A percentile compares a stretch with the other conserved stretches of the same genome.
Evolutionary conservation across 2,888 invertebrate species (phyloP).

Genomic region (Meganola albula): DNA sequence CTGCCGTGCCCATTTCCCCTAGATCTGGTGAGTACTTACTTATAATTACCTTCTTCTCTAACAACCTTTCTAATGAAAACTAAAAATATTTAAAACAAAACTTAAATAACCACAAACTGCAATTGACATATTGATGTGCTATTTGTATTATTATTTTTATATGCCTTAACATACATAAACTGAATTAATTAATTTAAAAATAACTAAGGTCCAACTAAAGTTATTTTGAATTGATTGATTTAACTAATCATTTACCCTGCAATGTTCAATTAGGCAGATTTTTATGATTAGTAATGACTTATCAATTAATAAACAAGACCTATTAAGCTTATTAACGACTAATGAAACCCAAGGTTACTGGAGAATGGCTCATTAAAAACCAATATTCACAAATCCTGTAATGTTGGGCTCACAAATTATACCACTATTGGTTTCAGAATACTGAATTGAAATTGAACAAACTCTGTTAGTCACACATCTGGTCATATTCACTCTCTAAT

Average conservation of each 20-base stretch:
- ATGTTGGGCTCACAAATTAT: too few species aligned
- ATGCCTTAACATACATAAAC: too few species aligned
- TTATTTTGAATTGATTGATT: too few species aligned
- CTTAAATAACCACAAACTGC: slow-evolving; percentile 49
- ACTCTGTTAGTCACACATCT: too few species aligned
- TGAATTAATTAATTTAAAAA: too few species aligned
- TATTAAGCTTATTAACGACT: slow-evolving; percentile 34
- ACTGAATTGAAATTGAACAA: too few species aligned
- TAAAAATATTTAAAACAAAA: neutral
- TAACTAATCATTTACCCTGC: too few species aligned
- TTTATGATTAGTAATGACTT: slow-evolving; percentile 10
- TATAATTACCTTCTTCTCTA: slow-evolving; percentile 4
- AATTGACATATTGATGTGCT: slow-evolving; percentile 53
- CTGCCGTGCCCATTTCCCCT: slow-evolving; percentile 80
- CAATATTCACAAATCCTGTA: slow-evolving; percentile 25
- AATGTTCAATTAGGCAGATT: slow-evolving; percentile 24
- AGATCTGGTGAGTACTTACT: slow-evolving; percentile 64
- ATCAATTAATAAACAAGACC: slow-evolving; percentile 24
- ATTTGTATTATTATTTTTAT: too few species aligned
- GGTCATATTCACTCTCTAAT: too few species aligned
- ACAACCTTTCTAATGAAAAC: neutral
- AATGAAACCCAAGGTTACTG: slow-evolving; percentile 38
- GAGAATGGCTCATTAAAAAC: slow-evolving; percentile 25
- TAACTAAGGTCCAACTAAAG: too few species aligned
- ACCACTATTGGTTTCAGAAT: too few species aligned